A percentile compares a stretch with the other conserved stretches of the same genome.
Evolutionary conservation across 2,797 vertebrate species (phyloP).

Genomic region (Gouania willdenowi): DNA sequence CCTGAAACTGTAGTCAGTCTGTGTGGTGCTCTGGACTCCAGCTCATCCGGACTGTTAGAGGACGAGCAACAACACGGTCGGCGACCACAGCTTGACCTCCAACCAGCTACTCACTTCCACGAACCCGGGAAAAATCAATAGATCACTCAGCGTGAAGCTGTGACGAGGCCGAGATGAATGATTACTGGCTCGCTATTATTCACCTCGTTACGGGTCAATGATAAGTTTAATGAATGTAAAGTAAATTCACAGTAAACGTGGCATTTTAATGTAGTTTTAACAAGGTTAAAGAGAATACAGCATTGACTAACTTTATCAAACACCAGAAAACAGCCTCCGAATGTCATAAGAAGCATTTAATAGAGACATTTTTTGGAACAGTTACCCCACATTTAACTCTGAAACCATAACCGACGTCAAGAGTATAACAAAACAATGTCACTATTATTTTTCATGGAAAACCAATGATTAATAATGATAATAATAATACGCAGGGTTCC

Average conservation of each 20-base stretch:
- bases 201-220: slow-evolving; percentile 56
- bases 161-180: slow-evolving; percentile 61
- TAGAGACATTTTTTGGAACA: too few relatives aligned
- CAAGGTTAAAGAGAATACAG: slow-evolving; percentile 12
- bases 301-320: slow-evolving; percentile 6
- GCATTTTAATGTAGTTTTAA: slow-evolving; percentile 43
- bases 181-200: slow-evolving; percentile 62
- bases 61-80: slow-evolving; percentile 39
- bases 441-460: too few relatives aligned
- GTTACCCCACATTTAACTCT: too few relatives aligned
- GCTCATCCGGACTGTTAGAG: slow-evolving; percentile 40
- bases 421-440: too few relatives aligned
- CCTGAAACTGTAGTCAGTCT: slow-evolving; percentile 40
- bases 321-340: too few relatives aligned
- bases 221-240: slow-evolving; percentile 53
- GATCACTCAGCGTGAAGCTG: slow-evolving; percentile 59
- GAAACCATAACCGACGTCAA: too few relatives aligned
- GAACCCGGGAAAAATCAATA: slow-evolving; percentile 52
- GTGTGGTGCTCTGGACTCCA: slow-evolving; percentile 26
- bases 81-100: slow-evolving; percentile 67
- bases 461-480: too few relatives aligned
- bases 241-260: slow-evolving; percentile 18
- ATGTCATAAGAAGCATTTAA: too few relatives aligned
- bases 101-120: slow-evolving; percentile 40
- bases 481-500: too few relatives aligned